These are phyloP conservation scores for Trichoplusia ni DNA, from an alignment of 1,140 invertebrate genomes.

Conservation along the genomic window DNA sequence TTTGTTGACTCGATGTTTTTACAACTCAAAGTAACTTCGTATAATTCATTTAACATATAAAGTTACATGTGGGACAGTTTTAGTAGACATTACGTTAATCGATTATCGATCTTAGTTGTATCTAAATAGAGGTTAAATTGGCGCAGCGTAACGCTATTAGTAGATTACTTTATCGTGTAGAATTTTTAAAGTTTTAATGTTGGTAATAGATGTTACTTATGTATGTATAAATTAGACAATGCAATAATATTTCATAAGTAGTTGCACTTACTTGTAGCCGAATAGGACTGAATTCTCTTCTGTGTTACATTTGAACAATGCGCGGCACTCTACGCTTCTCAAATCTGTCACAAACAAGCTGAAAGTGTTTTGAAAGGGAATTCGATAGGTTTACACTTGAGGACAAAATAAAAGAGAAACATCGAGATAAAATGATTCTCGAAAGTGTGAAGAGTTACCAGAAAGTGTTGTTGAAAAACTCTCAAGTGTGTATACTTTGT, in stretches of 20 bases:
- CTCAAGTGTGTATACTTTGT: neutral
- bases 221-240: constrained; percentile 54
- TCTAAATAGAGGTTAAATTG: constrained; percentile 11
- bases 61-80: neutral
- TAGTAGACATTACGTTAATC: neutral
- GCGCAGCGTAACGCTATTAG: constrained; percentile 18
- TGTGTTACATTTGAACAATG: constrained; percentile 9
- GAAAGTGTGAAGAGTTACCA: neutral
- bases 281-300: constrained; percentile 45
- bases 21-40: no score
- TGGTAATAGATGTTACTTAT: constrained; percentile 59
- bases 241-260: constrained; percentile 79
- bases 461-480: no score
- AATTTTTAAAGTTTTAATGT: constrained; percentile 46
- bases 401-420: constrained; percentile 4
- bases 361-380: constrained; percentile 30
- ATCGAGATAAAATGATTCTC: constrained; percentile 1
- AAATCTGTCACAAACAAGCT: constrained; percentile 22
- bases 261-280: constrained; percentile 68
- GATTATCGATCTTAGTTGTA: constrained; percentile 3
- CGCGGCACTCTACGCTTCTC: constrained; percentile 22
- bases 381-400: constrained; percentile 31
- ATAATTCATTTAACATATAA: no score
- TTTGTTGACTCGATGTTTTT: no score
- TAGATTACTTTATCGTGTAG: constrained; percentile 36